Evolutionary conservation across 2,113 vertebrate species (phyloP).

Genomic region (Anarrhichthys ocellatus): DNA sequence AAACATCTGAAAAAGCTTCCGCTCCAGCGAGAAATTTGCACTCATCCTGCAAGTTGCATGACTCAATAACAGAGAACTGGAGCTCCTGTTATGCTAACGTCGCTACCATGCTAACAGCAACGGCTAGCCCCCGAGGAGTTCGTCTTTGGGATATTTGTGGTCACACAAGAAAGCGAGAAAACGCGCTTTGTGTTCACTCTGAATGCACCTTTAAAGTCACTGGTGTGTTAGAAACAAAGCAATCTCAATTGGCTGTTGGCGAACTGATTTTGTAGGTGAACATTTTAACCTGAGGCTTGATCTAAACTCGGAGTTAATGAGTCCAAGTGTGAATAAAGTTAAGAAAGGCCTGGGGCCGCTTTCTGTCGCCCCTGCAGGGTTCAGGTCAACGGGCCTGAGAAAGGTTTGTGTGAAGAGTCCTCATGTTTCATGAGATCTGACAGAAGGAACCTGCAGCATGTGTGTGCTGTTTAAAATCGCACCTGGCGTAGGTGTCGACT

Average conservation of each 20-base stretch:
- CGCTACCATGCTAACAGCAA: neutral
- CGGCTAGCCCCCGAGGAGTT: neutral
- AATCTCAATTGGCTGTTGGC: neutral
- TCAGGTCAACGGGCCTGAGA: constrained; percentile 13
- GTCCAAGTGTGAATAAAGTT: constrained; percentile 9
- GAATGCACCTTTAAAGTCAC: neutral
- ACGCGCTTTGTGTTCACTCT: neutral
- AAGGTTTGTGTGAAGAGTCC: neutral
- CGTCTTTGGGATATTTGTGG: neutral
- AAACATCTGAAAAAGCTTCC: neutral
- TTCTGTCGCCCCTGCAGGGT: neutral
- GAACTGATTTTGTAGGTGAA: neutral
- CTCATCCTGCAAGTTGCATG: neutral
- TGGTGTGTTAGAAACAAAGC: neutral
- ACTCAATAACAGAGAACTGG: neutral
- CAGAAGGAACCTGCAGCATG: neutral
- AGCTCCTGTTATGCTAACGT: neutral
- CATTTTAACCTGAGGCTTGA: neutral
- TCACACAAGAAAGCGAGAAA: neutral
- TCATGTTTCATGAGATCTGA: neutral
- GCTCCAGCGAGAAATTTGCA: neutral
- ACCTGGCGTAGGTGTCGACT: neutral
- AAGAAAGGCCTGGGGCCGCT: neutral
- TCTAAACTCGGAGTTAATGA: constrained; percentile 1
- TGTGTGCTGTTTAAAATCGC: constrained; percentile 9